Evolutionary conservation across 2,113 vertebrate genomes (phyloP), one percentile per base, ranked within the genome.

Genomic region (Alethe diademata): DNA sequence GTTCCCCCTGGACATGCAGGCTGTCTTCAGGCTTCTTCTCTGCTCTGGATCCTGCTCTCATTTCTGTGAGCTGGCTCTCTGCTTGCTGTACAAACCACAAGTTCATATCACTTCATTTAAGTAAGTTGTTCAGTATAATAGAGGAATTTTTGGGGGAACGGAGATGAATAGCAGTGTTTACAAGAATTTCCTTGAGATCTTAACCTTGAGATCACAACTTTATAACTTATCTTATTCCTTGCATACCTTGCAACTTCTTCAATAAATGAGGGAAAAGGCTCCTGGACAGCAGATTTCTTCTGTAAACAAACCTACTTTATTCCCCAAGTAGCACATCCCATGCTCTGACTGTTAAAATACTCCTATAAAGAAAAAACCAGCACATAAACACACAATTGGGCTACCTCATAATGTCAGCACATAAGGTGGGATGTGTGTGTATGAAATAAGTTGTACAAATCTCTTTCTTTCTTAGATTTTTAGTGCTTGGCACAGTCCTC

Each of bases 401-500:
- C 50, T 45, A 50, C 17, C 7, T 84, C n/a, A 53, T 53, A 18
- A 26, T 58, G 5, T 3, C 35, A 80, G 8, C 25, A 72, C 6
- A 11, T 5, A 18, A 62, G 2, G 7, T 5, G 1, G 22, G 1
- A 4, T 1, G 8, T 23, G 13, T 51, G 7, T 23, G 6, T 29
- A 4, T 38, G 20, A 83, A 86, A 35, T 56, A 24, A 56, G 9
- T 12, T 75, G 6, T 17, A 50, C 6, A 70, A 40, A 33, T 19
- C 25, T 89, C 10, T 73, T 78, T 53, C n/a, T 79, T 84, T 20
- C 14, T 47, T 67, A 14, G 12, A 61, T 66, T 83, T 50, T 54
- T 36, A 62, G 18, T 60, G 13, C 18, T 67, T 76, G 43, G 8
- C 53, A 82, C 56, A 43, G 18, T 20, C 28, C 36, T 66, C 36